Evolutionary conservation across 1,140 invertebrate species (phyloP), one percentile per base, ranked within the genome.

Genomic region (Geopemphigus sp.): DNA sequence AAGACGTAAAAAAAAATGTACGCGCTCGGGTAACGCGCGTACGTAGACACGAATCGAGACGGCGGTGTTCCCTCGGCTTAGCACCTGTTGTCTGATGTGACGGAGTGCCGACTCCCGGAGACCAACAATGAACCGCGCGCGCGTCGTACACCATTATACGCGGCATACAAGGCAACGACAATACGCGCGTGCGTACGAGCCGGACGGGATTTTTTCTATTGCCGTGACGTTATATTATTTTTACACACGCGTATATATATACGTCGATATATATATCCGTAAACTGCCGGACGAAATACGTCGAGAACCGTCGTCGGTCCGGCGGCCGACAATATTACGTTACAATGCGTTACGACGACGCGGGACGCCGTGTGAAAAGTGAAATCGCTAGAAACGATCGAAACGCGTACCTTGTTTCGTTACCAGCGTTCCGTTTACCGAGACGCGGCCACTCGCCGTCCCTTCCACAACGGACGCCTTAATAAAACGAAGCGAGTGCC

Each of bases 331-430:
- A 50, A 45, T 45, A 45, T 45, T 39, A 26, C 66, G 45, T 39
- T n/a, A 50, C 24, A 68, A 68, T 26, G 45, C 50, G 45, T 68
- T 68, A 68, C 66, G 66, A 50, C 32, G 63, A 24, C 64, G 66
- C 32, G 63, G 11, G 32, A 24, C 66, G 47, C 24, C 10, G 66
- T 17, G 47, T 45, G 66, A 68, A 56, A 68, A 68, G 66, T 68
- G 66, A 68, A 68, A 68, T 68, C 66, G 24, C 47, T 68, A 39
- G 22, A 17, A 11, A 15, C n/a, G 5, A 39, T 4, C 32, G 32
- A 50, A 5, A 12, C 12, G 47, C 47, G 32, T 39, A 8, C 32
- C 32, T 39, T 39, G 32, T 22, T 11, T 68, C 12, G 26, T 68
- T 47, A 15, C 64, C 19, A 39, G 32, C 5, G n/a, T 66, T 66